These are phyloP conservation scores for Acanthosepion lycidas DNA, from an alignment of 2,888 invertebrate genomes.

Conservation along the genomic window DNA sequence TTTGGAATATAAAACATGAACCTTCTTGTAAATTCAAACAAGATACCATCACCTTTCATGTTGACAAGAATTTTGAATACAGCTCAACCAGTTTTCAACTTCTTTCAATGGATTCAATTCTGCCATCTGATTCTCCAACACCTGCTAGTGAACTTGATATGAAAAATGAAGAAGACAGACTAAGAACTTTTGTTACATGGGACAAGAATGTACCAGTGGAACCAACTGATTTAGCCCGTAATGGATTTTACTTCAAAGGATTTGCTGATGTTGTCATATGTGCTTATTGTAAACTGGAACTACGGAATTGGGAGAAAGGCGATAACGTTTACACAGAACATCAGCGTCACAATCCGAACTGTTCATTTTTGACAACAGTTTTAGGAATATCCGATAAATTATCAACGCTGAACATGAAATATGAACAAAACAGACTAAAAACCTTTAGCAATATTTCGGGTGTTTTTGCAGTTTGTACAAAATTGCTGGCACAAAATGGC, in stretches of 20 bases:
- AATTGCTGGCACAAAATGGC: conserved; percentile 87
- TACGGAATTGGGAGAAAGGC: conserved; percentile 92
- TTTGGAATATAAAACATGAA: not conserved
- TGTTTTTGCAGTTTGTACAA: conserved; percentile 54
- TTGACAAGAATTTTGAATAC: not conserved
- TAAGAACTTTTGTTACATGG: conserved; percentile 61
- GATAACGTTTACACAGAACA: conserved; percentile 96
- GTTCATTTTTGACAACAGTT: conserved; percentile 76
- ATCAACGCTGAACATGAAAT: conserved; percentile 49
- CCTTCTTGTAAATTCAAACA: not conserved
- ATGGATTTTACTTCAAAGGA: conserved; percentile 88
- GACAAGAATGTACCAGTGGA: conserved; percentile 55
- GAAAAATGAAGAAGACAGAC: conserved; percentile 59
- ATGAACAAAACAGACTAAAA: conserved; percentile 60
- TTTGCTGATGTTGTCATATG: conserved; percentile 91
- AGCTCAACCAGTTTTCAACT: not conserved
- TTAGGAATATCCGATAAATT: no score
- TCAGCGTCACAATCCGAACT: conserved; percentile 90
- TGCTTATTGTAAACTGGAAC: conserved; percentile 92
- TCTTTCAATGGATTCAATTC: no score
- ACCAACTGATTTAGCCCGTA: conserved; percentile 82
- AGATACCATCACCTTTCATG: not conserved
- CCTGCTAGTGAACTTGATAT: conserved; percentile 44
- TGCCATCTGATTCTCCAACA: no score
- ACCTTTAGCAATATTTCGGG: conserved; percentile 61